Evolutionary conservation across 2,888 invertebrate species (phyloP).

Genomic region (Drosophila histrio): DNA sequence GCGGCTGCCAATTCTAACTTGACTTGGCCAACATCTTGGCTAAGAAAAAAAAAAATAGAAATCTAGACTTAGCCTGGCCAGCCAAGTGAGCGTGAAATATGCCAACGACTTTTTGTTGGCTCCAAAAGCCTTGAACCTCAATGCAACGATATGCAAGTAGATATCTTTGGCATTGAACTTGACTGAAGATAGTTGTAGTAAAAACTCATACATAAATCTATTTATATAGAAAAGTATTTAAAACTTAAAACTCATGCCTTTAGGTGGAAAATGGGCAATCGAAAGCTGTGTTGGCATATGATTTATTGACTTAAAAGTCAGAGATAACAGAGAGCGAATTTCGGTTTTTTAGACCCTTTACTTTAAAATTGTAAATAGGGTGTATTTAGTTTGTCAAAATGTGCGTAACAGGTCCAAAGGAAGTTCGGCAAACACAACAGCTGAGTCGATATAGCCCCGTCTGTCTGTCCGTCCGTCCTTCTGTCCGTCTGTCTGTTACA

Average conservation of each 20-base stretch:
- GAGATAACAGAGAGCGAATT: no score
- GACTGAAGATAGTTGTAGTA: not conserved
- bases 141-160: constrained; percentile 27
- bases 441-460: no score
- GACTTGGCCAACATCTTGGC: constrained; percentile 40
- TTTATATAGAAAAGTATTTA: not conserved
- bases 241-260: not conserved
- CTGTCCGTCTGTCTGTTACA: no score
- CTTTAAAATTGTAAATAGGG: no score
- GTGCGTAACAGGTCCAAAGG: no score
- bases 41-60: constrained; percentile 20
- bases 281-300: not conserved
- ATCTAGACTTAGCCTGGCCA: constrained; percentile 12
- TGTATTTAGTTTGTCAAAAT: no score
- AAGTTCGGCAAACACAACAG: no score
- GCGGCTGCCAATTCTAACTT: constrained; percentile 27
- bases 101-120: constrained; percentile 48
- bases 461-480: no score
- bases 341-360: no score
- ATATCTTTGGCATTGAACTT: constrained; percentile 60
- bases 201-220: not conserved
- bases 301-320: not conserved
- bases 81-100: constrained; percentile 66
- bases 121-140: constrained; percentile 47
- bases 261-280: not conserved